Percentiles rank a stretch among this genome's conserved stretches.
Conservation (phyloP, 2,888 invertebrate genomes). For the Drosophila paucipuncta region DNA sequence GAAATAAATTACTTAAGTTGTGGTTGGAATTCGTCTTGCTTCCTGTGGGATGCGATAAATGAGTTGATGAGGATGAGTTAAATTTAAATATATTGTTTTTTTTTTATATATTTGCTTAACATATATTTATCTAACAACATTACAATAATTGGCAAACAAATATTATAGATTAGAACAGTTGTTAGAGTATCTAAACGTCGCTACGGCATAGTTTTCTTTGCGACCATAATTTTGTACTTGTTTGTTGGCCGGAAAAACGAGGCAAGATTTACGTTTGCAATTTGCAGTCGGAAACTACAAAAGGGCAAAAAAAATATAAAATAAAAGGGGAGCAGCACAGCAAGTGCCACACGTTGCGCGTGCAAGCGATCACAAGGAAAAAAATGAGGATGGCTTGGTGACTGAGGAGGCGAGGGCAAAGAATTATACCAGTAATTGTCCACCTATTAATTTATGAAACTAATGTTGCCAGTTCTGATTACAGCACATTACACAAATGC, state of each 20-base stretch:
- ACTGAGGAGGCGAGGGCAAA: constrained; percentile 2
- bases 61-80: background rate
- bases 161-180: background rate
- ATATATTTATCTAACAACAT: background rate
- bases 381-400: background rate
- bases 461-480: constrained; percentile 31
- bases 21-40: constrained; percentile 23
- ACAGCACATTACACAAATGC: constrained; percentile 20
- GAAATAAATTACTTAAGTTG: constrained; percentile 70
- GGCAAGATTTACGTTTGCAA: constrained; percentile 71
- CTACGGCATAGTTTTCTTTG: constrained; percentile 1
- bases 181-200: constrained; percentile 40
- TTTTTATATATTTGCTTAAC: background rate
- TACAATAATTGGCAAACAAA: background rate
- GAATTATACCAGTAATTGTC: constrained; percentile 54
- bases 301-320: constrained; percentile 10
- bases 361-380: constrained; percentile 19
- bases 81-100: no score
- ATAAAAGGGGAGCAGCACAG: constrained; percentile 30
- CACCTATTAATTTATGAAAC: constrained; percentile 53
- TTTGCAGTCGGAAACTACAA: constrained; percentile 52
- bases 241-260: constrained; percentile 44
- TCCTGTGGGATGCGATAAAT: background rate
- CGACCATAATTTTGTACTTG: constrained; percentile 30
- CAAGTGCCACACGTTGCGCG: constrained; percentile 73